Conservation (phyloP, 2,888 invertebrate genomes). For the Artemia sp. region DNA sequence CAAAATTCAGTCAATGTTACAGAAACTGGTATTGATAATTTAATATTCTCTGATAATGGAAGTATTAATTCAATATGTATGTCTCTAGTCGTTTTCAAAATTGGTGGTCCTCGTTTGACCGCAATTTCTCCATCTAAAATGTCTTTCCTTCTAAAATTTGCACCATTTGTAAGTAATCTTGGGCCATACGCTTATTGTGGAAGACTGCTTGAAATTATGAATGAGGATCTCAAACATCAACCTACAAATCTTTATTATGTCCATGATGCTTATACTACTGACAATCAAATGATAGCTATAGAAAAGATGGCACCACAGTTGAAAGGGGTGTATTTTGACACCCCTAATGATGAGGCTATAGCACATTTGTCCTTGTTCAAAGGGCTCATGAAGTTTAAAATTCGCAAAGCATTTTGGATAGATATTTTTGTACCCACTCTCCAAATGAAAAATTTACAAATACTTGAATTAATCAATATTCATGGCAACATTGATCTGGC, state of each 20-base stretch:
- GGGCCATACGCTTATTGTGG: constrained; percentile 3
- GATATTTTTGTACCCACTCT: neutral
- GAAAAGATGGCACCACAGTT: neutral
- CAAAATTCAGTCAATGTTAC: neutral
- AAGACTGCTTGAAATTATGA: neutral
- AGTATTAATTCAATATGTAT: neutral
- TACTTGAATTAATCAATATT: neutral
- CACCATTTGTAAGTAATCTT: neutral
- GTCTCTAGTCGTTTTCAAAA: constrained; percentile 5
- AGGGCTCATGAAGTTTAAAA: neutral
- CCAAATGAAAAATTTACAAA: neutral
- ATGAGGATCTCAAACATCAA: neutral
- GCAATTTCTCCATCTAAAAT: neutral
- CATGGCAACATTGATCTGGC: neutral
- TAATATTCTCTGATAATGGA: neutral
- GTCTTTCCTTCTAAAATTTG: neutral
- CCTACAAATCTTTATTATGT: neutral
- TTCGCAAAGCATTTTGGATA: neutral
- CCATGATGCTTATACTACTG: neutral
- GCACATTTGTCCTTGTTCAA: neutral
- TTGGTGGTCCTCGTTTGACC: neutral
- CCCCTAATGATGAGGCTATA: neutral
- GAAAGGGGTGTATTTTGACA: constrained; percentile 3
- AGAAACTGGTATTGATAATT: constrained; percentile 5
- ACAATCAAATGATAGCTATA: neutral